Evolutionary conservation across 2,888 invertebrate genomes (phyloP), one percentile per base, ranked within the genome.

Genomic region (Tachystola acroxantha): DNA sequence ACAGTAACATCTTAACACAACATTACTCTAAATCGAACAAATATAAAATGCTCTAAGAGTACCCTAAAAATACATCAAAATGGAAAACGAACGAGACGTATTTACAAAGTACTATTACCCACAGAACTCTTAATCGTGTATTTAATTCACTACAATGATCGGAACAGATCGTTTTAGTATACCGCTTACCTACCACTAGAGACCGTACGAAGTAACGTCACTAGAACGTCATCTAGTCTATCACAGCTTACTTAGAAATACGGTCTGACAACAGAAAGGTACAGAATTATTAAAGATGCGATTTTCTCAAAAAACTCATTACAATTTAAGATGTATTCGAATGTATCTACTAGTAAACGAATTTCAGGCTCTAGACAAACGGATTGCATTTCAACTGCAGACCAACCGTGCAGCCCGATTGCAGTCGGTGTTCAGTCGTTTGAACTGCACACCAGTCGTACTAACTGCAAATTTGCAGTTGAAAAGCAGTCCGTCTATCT

Each of bases 61-160:
- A 76, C 68, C 73, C 81, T 82, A 82, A 73, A 74, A 72, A 66
- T 79, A 84, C 76, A 81, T 79, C 80, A 75, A 84, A 84, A 85
- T 77, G 78, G 78, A 77, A 78, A 73, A 73, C 67, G 53, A 78
- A 75, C 65, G n/a, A 52, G 61, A 64, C 64, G 48, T 71, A 82
- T 82, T 79, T 81, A 84, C 82, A 81, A 57, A 62, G 65, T 34
- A 64, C 67, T 64, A 64, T 67, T 68, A 71, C 69, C 75, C 76
- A 78, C 69, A 64, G 67, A 73, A 72, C 66, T 64, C 78, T 77
- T 76, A 74, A 65, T 49, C 54, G 60, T 53, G 54, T 57, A 48
- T 61, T 60, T 44, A 61, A 62, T 64, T 64, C 59, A 67, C 71
- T 63, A 67, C 64, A 47, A 51, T 54, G 55, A 58, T 49, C 57